phyloP scores from a whole-genome alignment of 2,888 invertebrate species.

The Eilema depressum region DNA sequence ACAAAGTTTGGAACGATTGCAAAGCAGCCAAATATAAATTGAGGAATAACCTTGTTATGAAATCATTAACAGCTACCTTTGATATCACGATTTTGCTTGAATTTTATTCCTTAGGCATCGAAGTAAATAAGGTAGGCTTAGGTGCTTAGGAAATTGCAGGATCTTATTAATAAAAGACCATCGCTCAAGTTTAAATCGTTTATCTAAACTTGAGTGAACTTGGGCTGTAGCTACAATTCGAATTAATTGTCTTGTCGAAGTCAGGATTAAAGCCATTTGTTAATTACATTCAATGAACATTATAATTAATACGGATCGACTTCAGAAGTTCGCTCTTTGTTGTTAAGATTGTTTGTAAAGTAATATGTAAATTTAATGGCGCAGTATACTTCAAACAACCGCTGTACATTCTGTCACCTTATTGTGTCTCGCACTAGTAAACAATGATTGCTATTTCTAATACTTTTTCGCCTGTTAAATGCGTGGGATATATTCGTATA shows the following conservation, averaged over 20 bases:
- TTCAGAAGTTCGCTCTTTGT: conserved; percentile 27
- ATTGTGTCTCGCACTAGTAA: background rate
- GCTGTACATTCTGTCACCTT: background rate
- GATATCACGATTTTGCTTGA: background rate
- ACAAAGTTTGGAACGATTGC: background rate
- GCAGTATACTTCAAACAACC: conserved; percentile 1
- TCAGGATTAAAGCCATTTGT: conserved; percentile 52
- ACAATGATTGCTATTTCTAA: background rate
- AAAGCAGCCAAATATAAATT: background rate
- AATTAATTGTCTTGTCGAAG: conserved; percentile 55
- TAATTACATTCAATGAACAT: conserved; percentile 51
- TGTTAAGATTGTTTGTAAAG: conserved; percentile 3
- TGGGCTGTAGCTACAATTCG: conserved; percentile 33
- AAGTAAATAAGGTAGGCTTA: conserved; percentile 5
- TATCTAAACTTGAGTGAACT: conserved; percentile 41
- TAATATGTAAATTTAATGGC: background rate
- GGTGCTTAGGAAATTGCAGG: conserved; percentile 1
- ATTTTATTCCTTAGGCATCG: background rate
- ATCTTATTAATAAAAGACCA: conserved; percentile 35
- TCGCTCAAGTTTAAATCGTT: conserved; percentile 44
- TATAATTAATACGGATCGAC: conserved; percentile 51
- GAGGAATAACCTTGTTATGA: background rate
- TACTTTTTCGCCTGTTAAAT: background rate
- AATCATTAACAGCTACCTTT: background rate
- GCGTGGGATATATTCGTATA: background rate